Percentiles rank a stretch among this genome's conserved stretches.
Conservation (phyloP, 2,797 vertebrate species). For the Pseudochirops cupreus region DNA sequence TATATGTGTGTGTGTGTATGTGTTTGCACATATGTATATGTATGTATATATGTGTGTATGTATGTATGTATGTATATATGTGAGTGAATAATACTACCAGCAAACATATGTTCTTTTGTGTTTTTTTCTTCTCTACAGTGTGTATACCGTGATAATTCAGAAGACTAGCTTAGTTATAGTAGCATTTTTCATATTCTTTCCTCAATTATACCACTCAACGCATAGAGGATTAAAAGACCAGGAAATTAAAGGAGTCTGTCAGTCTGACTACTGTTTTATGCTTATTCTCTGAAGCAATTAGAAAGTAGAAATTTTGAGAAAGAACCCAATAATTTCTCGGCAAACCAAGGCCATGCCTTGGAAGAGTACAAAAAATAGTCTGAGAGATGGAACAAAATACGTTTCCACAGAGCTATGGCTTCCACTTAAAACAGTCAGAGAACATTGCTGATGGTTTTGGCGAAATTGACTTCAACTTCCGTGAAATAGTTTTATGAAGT, state of each 20-base stretch:
- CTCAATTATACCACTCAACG: constrained; percentile 55
- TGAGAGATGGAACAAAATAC: constrained; percentile 52
- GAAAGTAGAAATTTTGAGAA: constrained; percentile 60
- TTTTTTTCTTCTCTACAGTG: neutral
- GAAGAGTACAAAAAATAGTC: constrained; percentile 54
- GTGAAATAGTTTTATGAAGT: constrained; percentile 63
- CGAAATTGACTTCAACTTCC: constrained; percentile 70
- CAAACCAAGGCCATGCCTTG: constrained; percentile 37
- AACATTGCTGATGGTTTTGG: constrained; percentile 68
- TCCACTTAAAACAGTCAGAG: constrained; percentile 64
- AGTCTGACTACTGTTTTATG: constrained; percentile 60
- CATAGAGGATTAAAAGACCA: constrained; percentile 57
- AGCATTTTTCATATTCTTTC: constrained; percentile 56
- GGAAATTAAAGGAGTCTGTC: constrained; percentile 64
- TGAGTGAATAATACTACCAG: neutral
- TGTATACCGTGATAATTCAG: constrained; percentile 1
- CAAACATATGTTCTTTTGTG: neutral
- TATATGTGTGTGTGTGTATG: neutral
- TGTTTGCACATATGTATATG: no score
- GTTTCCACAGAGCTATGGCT: constrained; percentile 21
- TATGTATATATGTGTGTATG: no score
- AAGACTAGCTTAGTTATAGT: constrained; percentile 13
- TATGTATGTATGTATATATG: no score
- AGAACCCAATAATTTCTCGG: constrained; percentile 56
- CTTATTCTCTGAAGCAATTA: constrained; percentile 73